These are phyloP conservation scores for Erythrocercus mccallii DNA, from an alignment of 2,113 vertebrate genomes.

Conservation along the genomic window DNA sequence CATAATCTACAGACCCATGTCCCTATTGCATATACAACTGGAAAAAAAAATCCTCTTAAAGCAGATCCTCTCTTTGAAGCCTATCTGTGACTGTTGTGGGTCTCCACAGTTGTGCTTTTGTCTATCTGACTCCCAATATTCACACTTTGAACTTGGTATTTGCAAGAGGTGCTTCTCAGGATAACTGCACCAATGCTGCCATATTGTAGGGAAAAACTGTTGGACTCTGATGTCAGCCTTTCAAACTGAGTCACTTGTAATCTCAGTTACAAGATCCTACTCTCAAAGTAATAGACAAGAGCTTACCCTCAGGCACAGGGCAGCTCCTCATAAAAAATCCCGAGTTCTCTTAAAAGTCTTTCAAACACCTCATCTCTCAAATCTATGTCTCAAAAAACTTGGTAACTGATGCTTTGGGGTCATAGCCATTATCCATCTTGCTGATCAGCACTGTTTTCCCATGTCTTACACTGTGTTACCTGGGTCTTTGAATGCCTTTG, in stretches of 20 bases:
- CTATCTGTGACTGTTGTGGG: not conserved
- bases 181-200: not conserved
- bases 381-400: not conserved
- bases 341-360: not conserved
- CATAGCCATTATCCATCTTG: not conserved
- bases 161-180: not conserved
- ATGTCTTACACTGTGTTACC: not conserved
- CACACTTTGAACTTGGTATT: not conserved
- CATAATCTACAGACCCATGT: not conserved
- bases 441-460: not conserved
- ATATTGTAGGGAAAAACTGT: not conserved
- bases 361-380: not conserved
- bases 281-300: not conserved
- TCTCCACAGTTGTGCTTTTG: not conserved
- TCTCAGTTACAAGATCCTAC: not conserved
- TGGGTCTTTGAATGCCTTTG: not conserved
- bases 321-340: not conserved
- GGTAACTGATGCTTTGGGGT: not conserved
- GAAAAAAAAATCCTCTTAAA: not conserved
- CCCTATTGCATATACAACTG: too few species aligned
- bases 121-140: not conserved
- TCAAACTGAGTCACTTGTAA: not conserved
- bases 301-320: not conserved
- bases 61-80: not conserved
- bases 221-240: not conserved